Conservation (phyloP, 2,888 invertebrate genomes). For the Epirrita christyi region DNA sequence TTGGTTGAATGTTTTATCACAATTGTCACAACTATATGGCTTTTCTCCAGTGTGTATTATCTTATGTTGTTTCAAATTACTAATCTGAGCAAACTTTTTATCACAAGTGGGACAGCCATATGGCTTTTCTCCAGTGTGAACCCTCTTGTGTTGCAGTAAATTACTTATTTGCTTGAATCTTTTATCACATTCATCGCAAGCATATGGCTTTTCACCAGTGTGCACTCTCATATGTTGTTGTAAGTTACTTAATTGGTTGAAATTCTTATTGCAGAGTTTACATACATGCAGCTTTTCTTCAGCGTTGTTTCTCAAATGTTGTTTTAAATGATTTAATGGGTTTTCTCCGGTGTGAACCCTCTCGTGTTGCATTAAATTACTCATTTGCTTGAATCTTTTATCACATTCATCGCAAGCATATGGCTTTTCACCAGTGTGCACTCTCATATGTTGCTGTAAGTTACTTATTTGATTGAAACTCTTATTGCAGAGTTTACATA, state of each 20-base stretch:
- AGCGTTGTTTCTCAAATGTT: background rate
- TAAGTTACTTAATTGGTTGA: conserved; percentile 2
- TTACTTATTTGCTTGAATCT: conserved; percentile 13
- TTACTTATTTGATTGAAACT: background rate
- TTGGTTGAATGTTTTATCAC: background rate
- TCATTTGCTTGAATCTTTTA: conserved; percentile 12
- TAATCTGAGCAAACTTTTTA: conserved; percentile 1
- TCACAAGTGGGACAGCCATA: conserved; percentile 4
- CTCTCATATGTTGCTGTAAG: conserved; percentile 10
- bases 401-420: conserved; percentile 7
- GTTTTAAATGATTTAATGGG: background rate
- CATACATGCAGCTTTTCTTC: conserved; percentile 2
- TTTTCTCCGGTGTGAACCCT: too few species aligned
- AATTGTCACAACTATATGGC: background rate
- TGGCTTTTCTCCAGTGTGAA: conserved; percentile 16
- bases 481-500: conserved; percentile 11
- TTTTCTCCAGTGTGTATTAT: background rate
- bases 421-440: conserved; percentile 15
- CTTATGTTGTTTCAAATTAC: conserved; percentile 13
- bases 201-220: conserved; percentile 14
- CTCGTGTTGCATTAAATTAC: conserved; percentile 11
- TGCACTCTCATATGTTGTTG: conserved; percentile 11
- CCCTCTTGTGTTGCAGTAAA: conserved; percentile 11
- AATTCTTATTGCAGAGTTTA: conserved; percentile 5
- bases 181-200: conserved; percentile 6